Percentiles rank a stretch among this genome's conserved stretches.
Conservation (phyloP, 2,113 vertebrate species). For the Zosterops japonicus region DNA sequence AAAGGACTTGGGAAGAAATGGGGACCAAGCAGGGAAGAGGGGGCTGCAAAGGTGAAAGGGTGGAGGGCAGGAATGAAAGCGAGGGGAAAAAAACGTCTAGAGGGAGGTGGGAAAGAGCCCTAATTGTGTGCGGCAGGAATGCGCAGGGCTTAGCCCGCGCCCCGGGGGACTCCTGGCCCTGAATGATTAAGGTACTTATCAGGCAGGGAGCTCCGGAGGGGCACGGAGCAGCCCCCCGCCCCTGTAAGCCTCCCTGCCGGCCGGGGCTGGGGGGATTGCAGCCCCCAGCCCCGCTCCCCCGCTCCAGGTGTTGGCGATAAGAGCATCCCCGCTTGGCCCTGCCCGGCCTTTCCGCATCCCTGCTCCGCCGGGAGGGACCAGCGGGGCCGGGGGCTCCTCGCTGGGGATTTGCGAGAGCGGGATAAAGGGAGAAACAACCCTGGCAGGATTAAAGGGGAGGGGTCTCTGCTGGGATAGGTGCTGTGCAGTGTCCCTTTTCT, state of each 20-base stretch:
- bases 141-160: slow-evolving; percentile 2
- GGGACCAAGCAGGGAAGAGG: not conserved
- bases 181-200: slow-evolving; percentile 47
- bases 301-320: slow-evolving; percentile 53
- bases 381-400: not conserved
- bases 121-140: slow-evolving; percentile 42
- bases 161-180: slow-evolving; percentile 49
- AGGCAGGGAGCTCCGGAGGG: slow-evolving; percentile 40
- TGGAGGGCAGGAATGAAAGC: not conserved
- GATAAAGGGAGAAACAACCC: slow-evolving; percentile 55
- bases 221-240: slow-evolving; percentile 9
- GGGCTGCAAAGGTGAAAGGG: not conserved
- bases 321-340: not conserved
- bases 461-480: slow-evolving; percentile 48
- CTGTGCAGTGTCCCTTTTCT: slow-evolving; percentile 44
- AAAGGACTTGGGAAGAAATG: not conserved
- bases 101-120: not conserved
- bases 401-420: not conserved
- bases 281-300: not conserved
- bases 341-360: not conserved
- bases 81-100: not conserved
- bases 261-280: not conserved
- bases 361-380: not conserved
- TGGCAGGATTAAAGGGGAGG: slow-evolving; percentile 58
- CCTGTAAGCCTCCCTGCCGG: slow-evolving; percentile 14